Base-by-base conservation (phyloP, 2,888 invertebrate species). In the Sussaba pulchella region DNA sequence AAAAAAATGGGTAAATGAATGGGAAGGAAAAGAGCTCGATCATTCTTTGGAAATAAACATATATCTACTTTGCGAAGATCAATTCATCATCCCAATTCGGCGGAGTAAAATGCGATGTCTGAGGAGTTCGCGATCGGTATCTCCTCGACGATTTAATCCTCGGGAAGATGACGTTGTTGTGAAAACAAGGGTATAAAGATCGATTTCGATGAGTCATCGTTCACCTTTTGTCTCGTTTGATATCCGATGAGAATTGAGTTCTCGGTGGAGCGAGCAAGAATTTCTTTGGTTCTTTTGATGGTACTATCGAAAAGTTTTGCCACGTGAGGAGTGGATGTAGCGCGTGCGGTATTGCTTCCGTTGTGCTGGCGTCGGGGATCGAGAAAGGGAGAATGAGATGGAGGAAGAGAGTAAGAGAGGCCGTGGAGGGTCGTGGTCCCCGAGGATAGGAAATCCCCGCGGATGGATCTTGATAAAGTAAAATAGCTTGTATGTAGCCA, bases 391-490 rank as follows among this genome's bases (percentile, higher is more conserved):
- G 54, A 57, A 19, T n/a, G 61, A 47, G 12, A 59, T 39, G 31
- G 31, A 31, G 6, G 6, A 31, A 31, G 31, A 31, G 31, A 31
- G 31, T 5, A 6, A 31, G 31, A 61, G 36, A 64, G 78, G 66
- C 78, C 59, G 67, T 70, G 70, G 77, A 82, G 80, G 80, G 83
- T 80, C 78, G 63, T 12, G 52, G 78, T 83, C 82, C 81, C 81
- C 36, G 45, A 77, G 77, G 81, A 70, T 45, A 43, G n/a, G n/a
- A 45, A 31, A 69, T 64, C 77, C 73, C 57, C 39, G 69, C 54
- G 70, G 81, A 82, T 77, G 67, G 82, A 82, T 83, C 83, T 78
- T 83, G 82, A 83, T 83, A 81, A 81, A 83, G 83, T 81, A 78
- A 83, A 83, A 83, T 83, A 82, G 74, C 82, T 31, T 31, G 31